Evolutionary conservation across 2,113 vertebrate genomes (phyloP).

Genomic region (Sinosuthora webbiana): DNA sequence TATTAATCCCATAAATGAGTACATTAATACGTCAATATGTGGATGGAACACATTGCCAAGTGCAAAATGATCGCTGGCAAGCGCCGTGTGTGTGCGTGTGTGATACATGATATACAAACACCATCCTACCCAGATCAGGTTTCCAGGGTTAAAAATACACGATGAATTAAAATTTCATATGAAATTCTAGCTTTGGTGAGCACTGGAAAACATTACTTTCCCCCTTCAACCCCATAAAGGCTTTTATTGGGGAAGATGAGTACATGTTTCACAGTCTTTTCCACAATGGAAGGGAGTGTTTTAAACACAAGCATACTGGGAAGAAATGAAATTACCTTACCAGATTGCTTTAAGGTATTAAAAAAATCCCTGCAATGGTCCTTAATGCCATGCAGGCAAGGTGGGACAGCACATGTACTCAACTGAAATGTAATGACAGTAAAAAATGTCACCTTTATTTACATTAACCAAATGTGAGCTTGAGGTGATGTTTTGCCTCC

Average conservation of each 20-base stretch:
- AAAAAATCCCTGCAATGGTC: neutral
- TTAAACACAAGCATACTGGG: neutral
- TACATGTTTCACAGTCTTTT: constrained; percentile 26
- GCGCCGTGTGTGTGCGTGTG: neutral
- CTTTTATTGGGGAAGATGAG: constrained; percentile 15
- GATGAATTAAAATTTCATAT: constrained; percentile 15
- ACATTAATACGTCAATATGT: neutral
- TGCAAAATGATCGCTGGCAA: neutral
- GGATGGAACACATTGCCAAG: neutral
- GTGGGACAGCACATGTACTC: neutral
- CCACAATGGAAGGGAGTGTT: neutral
- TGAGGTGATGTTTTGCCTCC: neutral
- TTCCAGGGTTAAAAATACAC: constrained; percentile 5
- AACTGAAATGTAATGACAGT: neutral
- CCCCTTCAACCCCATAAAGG: neutral
- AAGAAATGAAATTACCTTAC: constrained; percentile 33
- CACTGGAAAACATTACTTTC: constrained; percentile 22
- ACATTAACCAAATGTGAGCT: neutral
- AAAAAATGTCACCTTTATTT: neutral
- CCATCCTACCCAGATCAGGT: neutral
- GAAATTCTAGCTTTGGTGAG: constrained; percentile 11
- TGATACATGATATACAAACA: neutral
- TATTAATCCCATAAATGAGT: neutral
- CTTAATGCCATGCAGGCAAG: neutral
- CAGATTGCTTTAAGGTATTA: neutral